Conservation (phyloP, 2,888 invertebrate species). For the Glyphotaelius pellucidus region DNA sequence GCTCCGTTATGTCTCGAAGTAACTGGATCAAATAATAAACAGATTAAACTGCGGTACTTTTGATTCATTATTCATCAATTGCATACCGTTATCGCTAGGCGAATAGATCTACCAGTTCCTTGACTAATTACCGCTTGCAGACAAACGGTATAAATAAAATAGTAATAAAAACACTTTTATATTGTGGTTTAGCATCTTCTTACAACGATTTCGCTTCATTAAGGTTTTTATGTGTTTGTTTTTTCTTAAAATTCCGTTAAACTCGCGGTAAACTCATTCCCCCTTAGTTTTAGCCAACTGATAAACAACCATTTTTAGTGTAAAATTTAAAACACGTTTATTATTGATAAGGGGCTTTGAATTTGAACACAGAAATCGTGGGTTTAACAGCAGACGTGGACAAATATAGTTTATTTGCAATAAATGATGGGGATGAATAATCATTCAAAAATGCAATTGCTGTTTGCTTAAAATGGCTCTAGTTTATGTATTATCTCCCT, state of each 20-base stretch:
- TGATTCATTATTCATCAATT: constrained; percentile 2
- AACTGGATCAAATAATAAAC: neutral
- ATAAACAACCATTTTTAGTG: too few species aligned
- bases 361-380: too few species aligned
- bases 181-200: neutral
- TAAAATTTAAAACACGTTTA: too few species aligned
- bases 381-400: too few species aligned
- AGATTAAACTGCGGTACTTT: neutral
- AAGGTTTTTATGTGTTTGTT: neutral
- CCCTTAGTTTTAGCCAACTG: too few species aligned
- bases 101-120: neutral
- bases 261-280: neutral
- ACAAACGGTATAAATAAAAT: neutral
- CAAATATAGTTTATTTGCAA: too few species aligned
- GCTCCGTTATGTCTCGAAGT: neutral
- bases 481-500: neutral
- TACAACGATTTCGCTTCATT: neutral
- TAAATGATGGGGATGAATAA: too few species aligned
- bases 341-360: too few species aligned
- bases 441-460: too few species aligned
- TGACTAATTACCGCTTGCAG: neutral
- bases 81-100: neutral
- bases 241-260: neutral
- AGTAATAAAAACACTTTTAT: neutral
- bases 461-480: too few species aligned